Evolutionary conservation across 2,888 invertebrate species (phyloP).

Genomic region (Drosophila ochracea): DNA sequence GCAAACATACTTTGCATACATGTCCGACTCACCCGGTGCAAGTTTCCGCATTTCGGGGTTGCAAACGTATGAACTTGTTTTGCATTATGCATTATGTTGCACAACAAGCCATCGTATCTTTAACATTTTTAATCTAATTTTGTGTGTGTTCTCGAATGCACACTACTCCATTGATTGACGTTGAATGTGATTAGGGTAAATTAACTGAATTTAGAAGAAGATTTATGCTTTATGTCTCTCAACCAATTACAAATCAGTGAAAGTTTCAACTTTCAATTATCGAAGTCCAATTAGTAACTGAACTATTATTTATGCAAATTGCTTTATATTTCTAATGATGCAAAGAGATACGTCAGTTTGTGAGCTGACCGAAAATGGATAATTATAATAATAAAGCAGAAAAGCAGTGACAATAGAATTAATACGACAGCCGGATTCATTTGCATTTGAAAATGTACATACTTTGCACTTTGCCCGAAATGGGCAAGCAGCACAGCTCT

Average conservation of each 20-base stretch:
- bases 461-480: constrained; percentile 16
- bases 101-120: not conserved
- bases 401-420: constrained; percentile 32
- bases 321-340: constrained; percentile 31
- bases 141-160: not conserved
- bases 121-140: not conserved
- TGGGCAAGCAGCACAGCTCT: not conserved
- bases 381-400: constrained; percentile 36
- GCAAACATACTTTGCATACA: constrained; percentile 51
- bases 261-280: constrained; percentile 31
- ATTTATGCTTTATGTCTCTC: not conserved
- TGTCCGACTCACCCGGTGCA: constrained; percentile 46
- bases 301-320: constrained; percentile 45
- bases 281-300: constrained; percentile 34
- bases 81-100: constrained; percentile 32
- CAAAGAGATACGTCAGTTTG: constrained; percentile 27
- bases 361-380: constrained; percentile 29
- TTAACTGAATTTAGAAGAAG: not conserved
- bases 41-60: constrained; percentile 33
- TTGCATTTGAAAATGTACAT: constrained; percentile 64
- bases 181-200: not conserved
- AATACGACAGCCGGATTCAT: constrained; percentile 61
- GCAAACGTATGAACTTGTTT: constrained; percentile 50
- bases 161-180: not conserved
- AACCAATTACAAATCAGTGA: not conserved